Evolutionary conservation across 2,113 vertebrate species (phyloP), one percentile per base, ranked within the genome.

Genomic region (Miniopterus natalensis): DNA sequence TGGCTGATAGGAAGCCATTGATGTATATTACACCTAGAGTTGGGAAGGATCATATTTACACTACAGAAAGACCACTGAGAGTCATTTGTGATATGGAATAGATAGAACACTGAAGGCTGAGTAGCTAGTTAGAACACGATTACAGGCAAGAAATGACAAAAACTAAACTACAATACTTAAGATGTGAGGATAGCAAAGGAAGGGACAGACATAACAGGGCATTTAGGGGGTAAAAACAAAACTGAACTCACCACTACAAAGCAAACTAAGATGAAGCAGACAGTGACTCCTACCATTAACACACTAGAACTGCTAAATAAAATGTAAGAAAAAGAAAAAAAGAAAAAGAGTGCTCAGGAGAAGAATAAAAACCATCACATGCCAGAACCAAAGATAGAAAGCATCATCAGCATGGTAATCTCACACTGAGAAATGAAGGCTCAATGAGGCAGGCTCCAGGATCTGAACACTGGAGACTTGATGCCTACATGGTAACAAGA

Each of bases 371-470:
- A 78, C 47, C 63, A 71, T 57, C 47, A 85, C 1, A 21, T 63
- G 40, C 29, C 86, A 77, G 23, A 42, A 94, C 40, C 40, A 59
- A 94, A 95, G 77, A 73, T 13, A 18, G 36, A 90, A 79, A 80
- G 74, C n/a, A 85, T n/a, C 5, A 63, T 31, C 25, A n/a, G 53
- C 36, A 79, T 5, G 10, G 20, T 42, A 53, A 36, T 11, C 36
- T 86, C 55, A 91, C 71, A 79, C 15, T 27, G n/a, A 78, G 42
- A 90, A 84, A 70, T 6, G 7, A 85, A 40, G 15, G 25, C 51
- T 55, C 71, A 77, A 4, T 66, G 29, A 79, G 74, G n/a, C 11
- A 36, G 61, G 18, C 13, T 68, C 40, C 13, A 63, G 13, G n/a
- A 5, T 4, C 49, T 31, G 8, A 23, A 75, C 59, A 49, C 59